Base-by-base conservation (phyloP, 2,113 vertebrate genomes). In the Melanerpes aurifrons region DNA sequence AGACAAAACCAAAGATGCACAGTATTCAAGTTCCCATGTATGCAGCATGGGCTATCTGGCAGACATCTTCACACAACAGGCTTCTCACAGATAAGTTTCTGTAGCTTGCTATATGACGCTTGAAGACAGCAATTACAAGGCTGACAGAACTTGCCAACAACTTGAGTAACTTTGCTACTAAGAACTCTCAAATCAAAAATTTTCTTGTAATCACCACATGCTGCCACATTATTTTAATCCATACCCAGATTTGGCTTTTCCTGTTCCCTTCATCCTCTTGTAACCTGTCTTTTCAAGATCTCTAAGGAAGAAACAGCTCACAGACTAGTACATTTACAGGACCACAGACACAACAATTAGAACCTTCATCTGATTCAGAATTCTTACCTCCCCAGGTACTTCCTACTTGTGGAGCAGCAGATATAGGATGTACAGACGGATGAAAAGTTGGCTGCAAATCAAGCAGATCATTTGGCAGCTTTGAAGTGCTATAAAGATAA, bases 361-460 rank as follows among this genome's bases (percentile, higher is more conserved):
- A 84, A 74, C 37, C 22, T 73, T 72, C 58, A 92, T 53, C 35
- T 6, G 8, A 85, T 35, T 59, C 17, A 78, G 56, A 96, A 62
- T 85, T 91, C 98, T 99, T 98, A 99, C 99, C 99, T 99, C 98
- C 98, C 99, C 99, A 99, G 94, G 99, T 98, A 97, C 97, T 98
- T 95, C 98, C 98, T 92, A 97, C 98, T 96, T 98, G 98, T 94
- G 98, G 98, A 95, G 96, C 95, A 94, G 97, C 95, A 82, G 98
- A 97, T 92, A 98, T 97, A 75, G 98, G 95, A 97, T 98, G 98
- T 94, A 98, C 97, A 74, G 98, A 93, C 10, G 98, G 98, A 94
- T 99, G 99, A 97, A 99, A 99, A 77, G 98, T 98, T 93, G 99
- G 99, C 97, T 99, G 99, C 94, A 99, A 98, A 97, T 99, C 99